phyloP scores from a whole-genome alignment of 2,888 invertebrate species.

The Rhynchonema sp. region DNA sequence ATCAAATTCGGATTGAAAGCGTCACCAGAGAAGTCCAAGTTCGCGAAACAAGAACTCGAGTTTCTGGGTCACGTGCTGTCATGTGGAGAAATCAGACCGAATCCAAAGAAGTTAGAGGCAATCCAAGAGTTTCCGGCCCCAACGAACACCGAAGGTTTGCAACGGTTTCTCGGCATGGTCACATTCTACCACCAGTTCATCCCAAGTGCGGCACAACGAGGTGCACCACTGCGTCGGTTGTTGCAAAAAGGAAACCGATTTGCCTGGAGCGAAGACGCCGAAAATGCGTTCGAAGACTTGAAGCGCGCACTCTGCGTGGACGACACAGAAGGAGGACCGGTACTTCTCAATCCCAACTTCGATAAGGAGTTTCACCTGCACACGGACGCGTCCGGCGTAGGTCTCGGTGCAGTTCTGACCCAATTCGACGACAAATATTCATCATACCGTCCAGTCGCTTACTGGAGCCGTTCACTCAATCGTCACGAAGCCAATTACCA shows the following conservation, averaged over 20 bases:
- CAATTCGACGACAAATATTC: not conserved
- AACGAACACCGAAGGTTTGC: not conserved
- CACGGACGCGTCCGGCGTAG: not conserved
- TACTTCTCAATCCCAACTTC: not conserved
- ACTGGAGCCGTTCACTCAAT: not conserved
- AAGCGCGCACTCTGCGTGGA: no score
- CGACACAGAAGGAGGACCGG: no score
- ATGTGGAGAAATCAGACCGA: not conserved
- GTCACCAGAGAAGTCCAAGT: not conserved
- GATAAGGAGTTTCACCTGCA: not conserved
- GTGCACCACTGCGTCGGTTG: not conserved
- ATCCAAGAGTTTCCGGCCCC: not conserved
- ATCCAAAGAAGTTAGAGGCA: not conserved
- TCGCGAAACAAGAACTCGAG: not conserved
- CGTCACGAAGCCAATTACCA: not conserved
- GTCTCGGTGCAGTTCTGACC: not conserved
- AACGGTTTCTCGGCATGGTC: not conserved
- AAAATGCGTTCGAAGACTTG: not conserved
- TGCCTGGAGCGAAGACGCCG: not conserved
- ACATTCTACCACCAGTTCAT: not conserved
- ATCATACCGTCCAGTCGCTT: not conserved
- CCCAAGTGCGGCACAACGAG: not conserved
- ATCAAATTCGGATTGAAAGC: no score
- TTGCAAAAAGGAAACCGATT: not conserved
- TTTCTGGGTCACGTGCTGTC: constrained; percentile 12